phyloP scores from a whole-genome alignment of 2,113 vertebrate species.

The Ctenomys sociabilis region DNA sequence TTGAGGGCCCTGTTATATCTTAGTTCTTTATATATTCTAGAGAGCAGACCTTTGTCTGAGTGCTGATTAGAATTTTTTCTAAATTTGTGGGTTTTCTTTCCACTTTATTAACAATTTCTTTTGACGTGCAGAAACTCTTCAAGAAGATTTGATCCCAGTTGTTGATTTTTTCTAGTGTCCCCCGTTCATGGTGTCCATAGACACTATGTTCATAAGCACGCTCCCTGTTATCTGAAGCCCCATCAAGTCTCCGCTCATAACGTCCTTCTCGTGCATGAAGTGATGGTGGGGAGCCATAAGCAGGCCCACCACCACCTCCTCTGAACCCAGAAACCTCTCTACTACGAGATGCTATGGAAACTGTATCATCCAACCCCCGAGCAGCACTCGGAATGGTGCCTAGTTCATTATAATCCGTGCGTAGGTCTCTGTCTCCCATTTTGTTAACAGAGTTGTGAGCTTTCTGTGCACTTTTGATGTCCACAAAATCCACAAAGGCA shows the following conservation, averaged over 20 bases:
- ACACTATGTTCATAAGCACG: slow-evolving; percentile 98
- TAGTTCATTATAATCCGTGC: slow-evolving; percentile 99
- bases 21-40: no score
- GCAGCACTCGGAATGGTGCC: slow-evolving; percentile 99
- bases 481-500: slow-evolving; percentile 99
- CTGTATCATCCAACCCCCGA: slow-evolving; percentile 98
- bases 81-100: no score
- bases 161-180: no score
- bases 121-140: no score
- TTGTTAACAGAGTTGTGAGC: slow-evolving; percentile 99
- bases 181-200: slow-evolving; percentile 99
- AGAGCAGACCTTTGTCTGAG: no score
- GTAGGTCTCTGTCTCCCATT: slow-evolving; percentile 99
- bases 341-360: slow-evolving; percentile 97
- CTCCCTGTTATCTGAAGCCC: slow-evolving; percentile 97
- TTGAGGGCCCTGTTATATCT: no score
- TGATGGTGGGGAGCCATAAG: slow-evolving; percentile 96
- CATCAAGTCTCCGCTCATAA: slow-evolving; percentile 98
- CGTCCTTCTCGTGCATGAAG: slow-evolving; percentile 99
- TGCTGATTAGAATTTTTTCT: no score
- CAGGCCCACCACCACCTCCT: slow-evolving; percentile 97
- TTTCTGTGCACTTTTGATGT: slow-evolving; percentile 99
- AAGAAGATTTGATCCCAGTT: no score
- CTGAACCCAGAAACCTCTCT: slow-evolving; percentile 99
- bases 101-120: no score